Evolutionary conservation across 2,888 invertebrate genomes (phyloP).

Genomic region (Hylaea fasciaria): DNA sequence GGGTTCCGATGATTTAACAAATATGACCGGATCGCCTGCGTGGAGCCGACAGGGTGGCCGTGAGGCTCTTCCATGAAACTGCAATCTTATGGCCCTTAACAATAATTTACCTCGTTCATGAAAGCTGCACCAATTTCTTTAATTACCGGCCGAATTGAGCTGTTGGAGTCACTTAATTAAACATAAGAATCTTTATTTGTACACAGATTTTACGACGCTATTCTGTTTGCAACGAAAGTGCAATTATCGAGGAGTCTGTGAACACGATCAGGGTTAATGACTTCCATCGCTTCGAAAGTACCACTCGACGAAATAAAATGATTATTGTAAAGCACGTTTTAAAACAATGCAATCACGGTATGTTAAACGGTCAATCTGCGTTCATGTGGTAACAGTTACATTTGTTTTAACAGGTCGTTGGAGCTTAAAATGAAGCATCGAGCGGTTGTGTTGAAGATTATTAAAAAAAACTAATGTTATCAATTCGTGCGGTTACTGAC

Average conservation of each 20-base stretch:
- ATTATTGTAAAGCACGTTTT: constrained; percentile 51
- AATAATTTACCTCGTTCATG: constrained; percentile 71
- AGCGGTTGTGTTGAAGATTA: constrained; percentile 35
- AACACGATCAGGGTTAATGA: constrained; percentile 68
- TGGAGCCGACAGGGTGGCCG: constrained; percentile 75
- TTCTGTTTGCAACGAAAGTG: constrained; percentile 53
- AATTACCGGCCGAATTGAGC: constrained; percentile 70
- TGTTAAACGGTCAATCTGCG: constrained; percentile 41
- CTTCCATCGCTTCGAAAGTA: constrained; percentile 58
- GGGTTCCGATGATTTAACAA: constrained; percentile 84
- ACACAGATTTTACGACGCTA: constrained; percentile 64
- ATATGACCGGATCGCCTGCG: constrained; percentile 76
- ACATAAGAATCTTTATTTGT: constrained; percentile 69
- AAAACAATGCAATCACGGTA: constrained; percentile 52
- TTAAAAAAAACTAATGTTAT: constrained; percentile 38
- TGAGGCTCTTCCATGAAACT: constrained; percentile 76
- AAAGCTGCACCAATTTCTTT: constrained; percentile 77
- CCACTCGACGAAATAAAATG: constrained; percentile 53
- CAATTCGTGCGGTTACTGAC: constrained; percentile 43
- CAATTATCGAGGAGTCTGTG: constrained; percentile 56
- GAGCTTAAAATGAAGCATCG: constrained; percentile 39
- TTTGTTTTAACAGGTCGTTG: constrained; percentile 44
- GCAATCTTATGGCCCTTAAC: constrained; percentile 75
- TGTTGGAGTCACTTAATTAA: constrained; percentile 71
- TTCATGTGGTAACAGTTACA: constrained; percentile 38